Evolutionary conservation across 2,888 invertebrate species (phyloP), one percentile per base, ranked within the genome.

Genomic region (Archips crataeganus): DNA sequence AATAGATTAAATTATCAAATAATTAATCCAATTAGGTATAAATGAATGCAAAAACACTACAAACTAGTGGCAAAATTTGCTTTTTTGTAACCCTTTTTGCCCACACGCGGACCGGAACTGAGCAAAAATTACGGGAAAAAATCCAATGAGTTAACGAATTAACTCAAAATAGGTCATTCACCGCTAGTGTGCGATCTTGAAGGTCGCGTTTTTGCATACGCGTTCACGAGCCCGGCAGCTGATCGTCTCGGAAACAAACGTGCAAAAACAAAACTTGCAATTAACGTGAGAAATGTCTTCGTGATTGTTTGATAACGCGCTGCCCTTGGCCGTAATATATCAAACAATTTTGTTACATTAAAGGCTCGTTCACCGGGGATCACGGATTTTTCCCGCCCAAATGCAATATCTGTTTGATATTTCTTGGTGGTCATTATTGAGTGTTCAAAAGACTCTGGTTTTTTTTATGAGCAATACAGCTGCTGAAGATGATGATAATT

Each of bases 81-180:
- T 70, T 65, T 51, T 71, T 65, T 71, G 39, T 39, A 34, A 59
- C 9, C 13, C 34, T 45, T 63, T 68, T 70, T 54, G 36, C 42
- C 49, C 34, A 32, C 11, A 3, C 63, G 57, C 62, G 9, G 45
- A 47, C 65, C 61, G 74, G 65, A 74, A 70, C 42, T 65, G 42
- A 5, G 3, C 34, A 60, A 69, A 73, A 73, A 73, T 32, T 66
- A 9, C 8, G 51, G n/a, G 49, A 64, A 74, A 57, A 66, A 66
- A 57, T 34, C n/a, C 45, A 2, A 15, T 1, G 34, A 13, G 34
- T 65, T n/a, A 34, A 34, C 64, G 32, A n/a, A 74, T 60, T 64
- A 69, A 23, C 78, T 81, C 79, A 80, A 88, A 85, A 85, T 87
- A 82, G 88, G 85, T 90, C 87, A 75, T 89, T 89, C 84, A 90